Evolutionary conservation across 2,888 invertebrate genomes (phyloP).

Genomic region (Scaeva pyrastri): DNA sequence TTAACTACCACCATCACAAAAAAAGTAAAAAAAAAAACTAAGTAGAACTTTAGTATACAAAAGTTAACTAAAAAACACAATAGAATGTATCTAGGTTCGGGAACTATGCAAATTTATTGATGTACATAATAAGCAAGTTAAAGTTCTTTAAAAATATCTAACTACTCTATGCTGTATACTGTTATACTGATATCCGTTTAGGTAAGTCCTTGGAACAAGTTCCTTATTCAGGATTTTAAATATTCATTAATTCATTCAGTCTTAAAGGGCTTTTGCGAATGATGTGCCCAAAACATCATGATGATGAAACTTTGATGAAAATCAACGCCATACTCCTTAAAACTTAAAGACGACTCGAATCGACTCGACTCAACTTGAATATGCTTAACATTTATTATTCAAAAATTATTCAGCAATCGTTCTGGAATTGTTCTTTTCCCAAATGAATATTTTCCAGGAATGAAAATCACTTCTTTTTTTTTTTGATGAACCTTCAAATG

Average conservation of each 20-base stretch:
- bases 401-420: conserved; percentile 30
- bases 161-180: neutral
- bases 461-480: conserved; percentile 7
- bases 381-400: conserved; percentile 19
- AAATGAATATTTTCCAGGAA: neutral
- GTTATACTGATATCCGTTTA: too few relatives aligned
- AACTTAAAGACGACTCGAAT: neutral
- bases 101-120: neutral
- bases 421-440: conserved; percentile 13
- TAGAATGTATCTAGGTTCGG: neutral
- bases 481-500: neutral
- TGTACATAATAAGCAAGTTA: neutral
- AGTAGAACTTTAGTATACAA: too few relatives aligned
- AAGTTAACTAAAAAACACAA: neutral
- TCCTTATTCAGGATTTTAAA: neutral
- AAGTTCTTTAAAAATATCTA: neutral
- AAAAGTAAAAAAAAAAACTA: too few relatives aligned
- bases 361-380: too few relatives aligned
- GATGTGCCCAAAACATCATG: neutral
- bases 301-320: conserved; percentile 16
- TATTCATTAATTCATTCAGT: conserved; percentile 19
- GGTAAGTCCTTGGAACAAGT: neutral
- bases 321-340: neutral
- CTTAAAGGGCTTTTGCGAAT: neutral
- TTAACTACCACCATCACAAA: neutral